Base-by-base conservation (phyloP, 2,888 invertebrate species). In the Euspilapteryx auroguttella region DNA sequence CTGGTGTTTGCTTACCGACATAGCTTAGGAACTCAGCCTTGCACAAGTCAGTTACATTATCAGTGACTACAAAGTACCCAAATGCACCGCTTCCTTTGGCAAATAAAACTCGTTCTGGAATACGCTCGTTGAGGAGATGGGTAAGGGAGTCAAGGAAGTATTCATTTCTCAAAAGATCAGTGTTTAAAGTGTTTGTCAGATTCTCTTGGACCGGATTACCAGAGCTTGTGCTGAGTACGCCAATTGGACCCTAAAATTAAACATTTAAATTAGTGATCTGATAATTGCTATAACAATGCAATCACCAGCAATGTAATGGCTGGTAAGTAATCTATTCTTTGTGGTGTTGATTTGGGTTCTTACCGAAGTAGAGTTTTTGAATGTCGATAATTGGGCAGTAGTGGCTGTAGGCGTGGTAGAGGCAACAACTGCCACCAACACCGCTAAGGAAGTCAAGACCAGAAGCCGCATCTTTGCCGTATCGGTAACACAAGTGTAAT, bases 41-140 rank as follows among this genome's bases (percentile, higher is more conserved):
- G 23, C 51, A 47, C 39, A 79, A 81, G 37, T 71, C 57, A 4
- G 57, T 55, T 32, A 89, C 86, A 47, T 89, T 87, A 41, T 87
- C 80, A 1, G 88, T 88, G 5, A 87, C 84, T 54, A 87, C 85
- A 41, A 89, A 87, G 44, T 85, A 85, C 2, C 84, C 87, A 52
- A 86, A 87, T 3, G 87, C 87, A 21, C 86, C 90, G 26, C 86
- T 88, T 38, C 93, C 93, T 63, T 94, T 94, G 2, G 93, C 92
- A 54, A 91, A 91, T 3, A 89, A 91, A 0, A 92, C 91, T 37
- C 93, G 79, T 50, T 93, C 92, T 0, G 93, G 92, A 42, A 93
- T 92, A 28, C 93, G 79, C 55, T 94, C 93, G 12, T 89, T 71
- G 48, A 82, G 81, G 47, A 92, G 92, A 48, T 89, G 85, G 0